These are phyloP conservation scores for Tuta absoluta DNA, from an alignment of 2,888 invertebrate genomes.

Conservation along the genomic window DNA sequence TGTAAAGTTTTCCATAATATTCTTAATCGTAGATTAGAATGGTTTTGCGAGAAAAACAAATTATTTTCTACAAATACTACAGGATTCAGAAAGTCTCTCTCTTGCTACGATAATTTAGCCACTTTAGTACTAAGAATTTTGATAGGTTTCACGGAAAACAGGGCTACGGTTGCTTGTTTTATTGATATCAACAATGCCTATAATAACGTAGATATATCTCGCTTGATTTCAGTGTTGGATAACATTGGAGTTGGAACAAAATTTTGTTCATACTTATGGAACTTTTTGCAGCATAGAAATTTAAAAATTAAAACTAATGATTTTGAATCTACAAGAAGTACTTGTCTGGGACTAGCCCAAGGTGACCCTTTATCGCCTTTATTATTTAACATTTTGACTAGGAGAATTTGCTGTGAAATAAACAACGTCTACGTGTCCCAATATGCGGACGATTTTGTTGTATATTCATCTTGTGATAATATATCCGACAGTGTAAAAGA, in stretches of 20 bases:
- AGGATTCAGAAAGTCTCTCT: conserved; percentile 32
- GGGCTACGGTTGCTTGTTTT: conserved; percentile 10
- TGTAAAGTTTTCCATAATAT: conserved; percentile 35
- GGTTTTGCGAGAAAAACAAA: conserved; percentile 28
- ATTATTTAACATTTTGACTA: conserved; percentile 31
- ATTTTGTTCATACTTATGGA: conserved; percentile 29
- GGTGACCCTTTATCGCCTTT: conserved; percentile 35
- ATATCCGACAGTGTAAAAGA: neutral
- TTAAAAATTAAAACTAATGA: conserved; percentile 6
- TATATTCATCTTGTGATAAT: conserved; percentile 28
- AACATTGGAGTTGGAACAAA: conserved; percentile 6
- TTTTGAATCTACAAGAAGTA: neutral
- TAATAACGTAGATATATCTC: conserved; percentile 12
- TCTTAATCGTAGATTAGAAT: conserved; percentile 31
- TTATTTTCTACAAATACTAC: neutral
- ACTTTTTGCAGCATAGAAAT: conserved; percentile 27
- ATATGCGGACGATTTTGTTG: conserved; percentile 30
- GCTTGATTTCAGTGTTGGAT: conserved; percentile 4
- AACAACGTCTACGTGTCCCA: conserved; percentile 26
- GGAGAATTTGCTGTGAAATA: conserved; percentile 18
- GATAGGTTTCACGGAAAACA: conserved; percentile 23
- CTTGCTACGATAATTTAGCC: conserved; percentile 30
- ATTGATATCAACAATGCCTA: conserved; percentile 24
- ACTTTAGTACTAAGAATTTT: conserved; percentile 29
- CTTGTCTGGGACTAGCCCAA: conserved; percentile 31